Conservation (phyloP, 2,113 vertebrate genomes). For the Meriones unguiculatus region DNA sequence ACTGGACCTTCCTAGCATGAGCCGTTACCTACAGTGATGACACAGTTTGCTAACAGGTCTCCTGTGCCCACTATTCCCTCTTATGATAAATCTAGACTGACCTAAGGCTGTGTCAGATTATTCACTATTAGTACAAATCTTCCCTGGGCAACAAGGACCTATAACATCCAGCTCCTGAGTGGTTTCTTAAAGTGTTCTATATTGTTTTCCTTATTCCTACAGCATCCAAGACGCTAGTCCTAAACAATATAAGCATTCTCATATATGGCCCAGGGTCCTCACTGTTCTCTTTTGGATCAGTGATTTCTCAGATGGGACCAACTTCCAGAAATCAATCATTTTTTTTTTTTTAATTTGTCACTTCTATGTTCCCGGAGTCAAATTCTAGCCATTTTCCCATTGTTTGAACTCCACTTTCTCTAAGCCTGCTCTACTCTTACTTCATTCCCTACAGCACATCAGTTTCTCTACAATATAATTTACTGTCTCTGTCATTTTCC, state of each 20-base stretch:
- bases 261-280: accelerated
- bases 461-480: not conserved
- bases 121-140: not conserved
- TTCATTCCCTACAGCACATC: not conserved
- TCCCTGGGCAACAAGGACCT: not conserved
- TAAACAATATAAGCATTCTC: not conserved
- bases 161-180: not conserved
- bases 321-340: not conserved
- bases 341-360: too few relatives aligned
- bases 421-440: not conserved
- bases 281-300: not conserved
- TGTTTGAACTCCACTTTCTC: not conserved
- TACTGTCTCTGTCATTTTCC: not conserved
- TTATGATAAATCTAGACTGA: not conserved
- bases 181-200: accelerated
- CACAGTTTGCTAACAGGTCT: not conserved
- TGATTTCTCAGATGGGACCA: accelerated
- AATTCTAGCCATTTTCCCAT: not conserved
- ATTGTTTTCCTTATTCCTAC: not conserved
- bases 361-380: not conserved
- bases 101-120: accelerated
- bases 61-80: not conserved
- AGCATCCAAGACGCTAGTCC: not conserved
- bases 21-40: not conserved
- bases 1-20: not conserved